Evolutionary conservation across 2,797 vertebrate species (phyloP).

Genomic region (Alca torda): DNA sequence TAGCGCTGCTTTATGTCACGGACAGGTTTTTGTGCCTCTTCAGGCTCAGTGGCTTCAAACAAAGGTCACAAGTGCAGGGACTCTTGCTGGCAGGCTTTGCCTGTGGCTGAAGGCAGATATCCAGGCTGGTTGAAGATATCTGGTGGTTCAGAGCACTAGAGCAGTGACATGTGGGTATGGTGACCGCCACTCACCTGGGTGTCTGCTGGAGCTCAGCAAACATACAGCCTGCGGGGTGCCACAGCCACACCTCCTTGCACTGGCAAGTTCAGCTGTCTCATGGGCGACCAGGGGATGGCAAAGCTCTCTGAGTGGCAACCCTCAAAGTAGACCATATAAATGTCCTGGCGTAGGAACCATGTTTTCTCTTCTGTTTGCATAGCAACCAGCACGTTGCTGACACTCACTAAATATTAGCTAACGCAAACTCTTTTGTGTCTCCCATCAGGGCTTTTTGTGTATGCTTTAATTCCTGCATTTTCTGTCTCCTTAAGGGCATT

Average conservation of each 20-base stretch:
- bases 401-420: not conserved
- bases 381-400: not conserved
- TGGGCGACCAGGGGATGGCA: not conserved
- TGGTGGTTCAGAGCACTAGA: not conserved
- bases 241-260: not conserved
- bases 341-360: rapidly evolving
- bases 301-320: not conserved
- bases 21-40: not conserved
- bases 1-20: not conserved
- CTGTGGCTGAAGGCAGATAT: not conserved
- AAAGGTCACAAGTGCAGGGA: not conserved
- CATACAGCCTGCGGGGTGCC: not conserved
- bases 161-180: rapidly evolving
- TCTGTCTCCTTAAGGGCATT: not conserved
- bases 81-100: not conserved
- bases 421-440: not conserved
- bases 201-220: not conserved
- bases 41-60: not conserved
- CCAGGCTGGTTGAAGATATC: not conserved
- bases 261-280: not conserved
- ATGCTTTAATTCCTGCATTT: not conserved
- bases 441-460: not conserved
- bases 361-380: not conserved
- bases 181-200: not conserved
- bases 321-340: not conserved